A percentile compares a stretch with the other conserved stretches of the same genome.
These are phyloP conservation scores for Taphrorychus bicolor DNA, from an alignment of 2,888 invertebrate genomes.

Conservation along the genomic window DNA sequence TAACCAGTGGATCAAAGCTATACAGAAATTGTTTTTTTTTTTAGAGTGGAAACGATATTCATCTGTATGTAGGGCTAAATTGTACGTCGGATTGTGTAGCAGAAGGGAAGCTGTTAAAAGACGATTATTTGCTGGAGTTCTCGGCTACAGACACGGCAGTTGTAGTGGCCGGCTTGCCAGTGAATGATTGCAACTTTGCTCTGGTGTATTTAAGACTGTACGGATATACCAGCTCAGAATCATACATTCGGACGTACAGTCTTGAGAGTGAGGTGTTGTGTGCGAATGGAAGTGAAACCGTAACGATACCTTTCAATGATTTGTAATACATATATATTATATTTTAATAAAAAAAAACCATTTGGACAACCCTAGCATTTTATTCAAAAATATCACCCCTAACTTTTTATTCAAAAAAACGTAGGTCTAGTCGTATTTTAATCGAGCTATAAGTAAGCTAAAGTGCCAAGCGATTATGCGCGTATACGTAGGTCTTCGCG, in stretches of 20 bases:
- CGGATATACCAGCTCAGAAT: slow-evolving; percentile 20
- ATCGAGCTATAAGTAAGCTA: no score
- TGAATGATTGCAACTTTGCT: slow-evolving; percentile 32
- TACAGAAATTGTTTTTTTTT: no score
- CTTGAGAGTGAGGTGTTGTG: background rate
- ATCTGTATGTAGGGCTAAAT: slow-evolving; percentile 43
- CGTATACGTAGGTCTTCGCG: no score
- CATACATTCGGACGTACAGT: background rate
- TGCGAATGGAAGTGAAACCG: background rate
- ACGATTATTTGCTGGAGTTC: slow-evolving; percentile 37
- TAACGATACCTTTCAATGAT: background rate
- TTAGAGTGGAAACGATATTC: slow-evolving; percentile 8
- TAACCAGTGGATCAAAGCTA: no score
- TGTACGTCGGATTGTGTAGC: slow-evolving; percentile 42
- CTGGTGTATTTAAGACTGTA: slow-evolving; percentile 43
- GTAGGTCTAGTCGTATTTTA: no score
- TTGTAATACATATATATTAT: no score
- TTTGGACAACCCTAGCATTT: no score
- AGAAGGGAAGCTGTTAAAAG: slow-evolving; percentile 38
- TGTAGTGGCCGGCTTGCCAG: slow-evolving; percentile 35
- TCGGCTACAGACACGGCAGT: slow-evolving; percentile 35
- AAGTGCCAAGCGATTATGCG: no score
- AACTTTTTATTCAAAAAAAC: no score
- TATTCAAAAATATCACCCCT: no score
- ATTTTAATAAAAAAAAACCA: no score